phyloP scores from a whole-genome alignment of 1,140 invertebrate genomes.

The Stegodyphus dumicola region DNA sequence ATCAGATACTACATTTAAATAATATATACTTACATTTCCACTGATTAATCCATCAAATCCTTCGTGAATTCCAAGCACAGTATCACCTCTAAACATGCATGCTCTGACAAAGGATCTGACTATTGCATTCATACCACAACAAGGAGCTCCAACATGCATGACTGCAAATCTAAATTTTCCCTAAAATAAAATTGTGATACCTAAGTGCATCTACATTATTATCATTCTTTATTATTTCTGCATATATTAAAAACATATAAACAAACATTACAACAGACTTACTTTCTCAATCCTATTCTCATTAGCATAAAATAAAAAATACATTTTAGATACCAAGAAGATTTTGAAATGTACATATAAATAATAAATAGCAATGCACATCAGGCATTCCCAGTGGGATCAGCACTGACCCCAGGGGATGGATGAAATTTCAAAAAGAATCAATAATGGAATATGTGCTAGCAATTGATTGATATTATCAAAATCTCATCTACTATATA shows the following conservation, averaged over 20 bases:
- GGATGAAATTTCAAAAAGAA: too few relatives aligned
- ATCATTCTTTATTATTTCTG: too few relatives aligned
- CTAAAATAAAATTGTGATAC: conserved; percentile 8
- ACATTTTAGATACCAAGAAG: too few relatives aligned
- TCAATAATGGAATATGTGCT: too few relatives aligned
- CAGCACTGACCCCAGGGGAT: too few relatives aligned
- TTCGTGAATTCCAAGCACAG: conserved; percentile 91
- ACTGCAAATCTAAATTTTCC: conserved; percentile 78
- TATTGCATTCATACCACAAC: conserved; percentile 98
- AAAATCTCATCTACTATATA: too few relatives aligned
- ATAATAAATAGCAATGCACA: too few relatives aligned
- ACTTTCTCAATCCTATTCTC: conserved; percentile 24
- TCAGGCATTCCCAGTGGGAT: too few relatives aligned
- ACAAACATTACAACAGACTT: neutral
- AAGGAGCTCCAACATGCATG: conserved; percentile 97
- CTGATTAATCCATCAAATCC: conserved; percentile 92
- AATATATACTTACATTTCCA: conserved; percentile 70
- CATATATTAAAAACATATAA: neutral
- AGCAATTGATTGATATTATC: too few relatives aligned
- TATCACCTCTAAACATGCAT: conserved; percentile 87
- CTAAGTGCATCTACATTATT: too few relatives aligned
- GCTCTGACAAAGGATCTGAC: conserved; percentile 96
- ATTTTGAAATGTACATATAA: too few relatives aligned
- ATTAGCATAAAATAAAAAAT: conserved; percentile 16
- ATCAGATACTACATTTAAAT: neutral